Base-by-base conservation (phyloP, 1,140 invertebrate genomes). In the Tribolium madens region DNA sequence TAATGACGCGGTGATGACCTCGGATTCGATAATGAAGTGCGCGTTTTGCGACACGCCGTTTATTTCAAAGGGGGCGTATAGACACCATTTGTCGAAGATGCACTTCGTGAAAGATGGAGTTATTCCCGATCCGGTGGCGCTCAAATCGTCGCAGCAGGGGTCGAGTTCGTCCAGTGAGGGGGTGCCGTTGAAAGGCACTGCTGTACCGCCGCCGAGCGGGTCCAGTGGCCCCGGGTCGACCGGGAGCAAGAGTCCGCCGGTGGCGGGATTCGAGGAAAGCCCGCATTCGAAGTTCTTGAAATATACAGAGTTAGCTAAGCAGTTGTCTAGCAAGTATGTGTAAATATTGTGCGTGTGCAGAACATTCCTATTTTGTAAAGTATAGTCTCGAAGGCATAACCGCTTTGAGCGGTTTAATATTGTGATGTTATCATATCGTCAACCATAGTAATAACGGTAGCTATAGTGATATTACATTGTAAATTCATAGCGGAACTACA, bases 281-380 rank as follows among this genome's bases (percentile, higher is more conserved):
- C 95, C 96, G 12, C 96, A 97, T 88, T 97, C 96, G 78, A 98
- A 98, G 89, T 97, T 97, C 90, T 92, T 97, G 79, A 98, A 98
- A 89, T 98, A 98, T 88, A 96, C 96, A 83, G 96, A 98, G 89
- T 91, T 98, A 84, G 96, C 96, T 79, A 98, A 97, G 88, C 96
- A 98, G 88, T 89, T 98, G 85, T 97, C 96, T 85, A 97, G 95
- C 88, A 97, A 97, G 90, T 97, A 97, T 88, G 93, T 94, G 91
- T 95, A 93, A 89, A 83, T 83, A 82, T 52, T 80, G 78, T 77
- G 71, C 70, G 64, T 47, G 42, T 48, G 33, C 73, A 80, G 68
- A 79, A 83, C 83, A 84, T 84, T 84, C 81, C 82, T 82, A 79
- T 84, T 81, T 83, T 82, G 81, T 81, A 81, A 79, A 81, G 31